Evolutionary conservation across 2,113 vertebrate genomes (phyloP), one percentile per base, ranked within the genome.

Genomic region (Panthera tigris): DNA sequence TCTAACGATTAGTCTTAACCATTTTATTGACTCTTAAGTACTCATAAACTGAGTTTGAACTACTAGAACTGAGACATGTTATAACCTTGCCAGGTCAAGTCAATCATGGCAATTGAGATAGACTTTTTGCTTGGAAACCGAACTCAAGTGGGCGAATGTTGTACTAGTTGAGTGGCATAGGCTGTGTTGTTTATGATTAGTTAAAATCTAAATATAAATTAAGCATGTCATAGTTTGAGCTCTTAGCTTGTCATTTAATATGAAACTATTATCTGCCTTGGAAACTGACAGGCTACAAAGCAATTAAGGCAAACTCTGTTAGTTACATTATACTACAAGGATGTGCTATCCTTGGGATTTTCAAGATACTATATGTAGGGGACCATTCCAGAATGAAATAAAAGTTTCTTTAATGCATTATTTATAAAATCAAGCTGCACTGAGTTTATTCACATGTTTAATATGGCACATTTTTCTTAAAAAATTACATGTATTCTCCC

Each of bases 1-100:
- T 39, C 7, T 65, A 81, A 73, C 21, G 5, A 61, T 86, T 66
- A 82, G 7, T 31, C 66, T 79, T 92, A 65, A 25, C 23, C 39
- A 65, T 95, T 91, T 92, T 57, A 39, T 97, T 95, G 52, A 85
- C 19, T 68, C 25, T 85, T 4, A 89, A 74, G 14, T 82, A 85
- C 29, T 73, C 33, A 63, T 45, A 78, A 89, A 52, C 16, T 68
- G 19, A n/a, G 7, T 79, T 65, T 79, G 12, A 95, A 39, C 4
- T 61, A 48, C 79, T 8, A 87, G 21, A 93, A 76, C 11, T 55
- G 4, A 55, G 39, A 94, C 7, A 61, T 33, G 9, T 61, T 95
- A 96, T 84, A 80, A 88, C 76, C 2, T 69, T 91, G 6, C 5
- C 31, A 14, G 41, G 7, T 78, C 31, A 88, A 52, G 55, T n/a